Base-by-base conservation (phyloP, 2,113 vertebrate species). In the Gallinago jamesoni region DNA sequence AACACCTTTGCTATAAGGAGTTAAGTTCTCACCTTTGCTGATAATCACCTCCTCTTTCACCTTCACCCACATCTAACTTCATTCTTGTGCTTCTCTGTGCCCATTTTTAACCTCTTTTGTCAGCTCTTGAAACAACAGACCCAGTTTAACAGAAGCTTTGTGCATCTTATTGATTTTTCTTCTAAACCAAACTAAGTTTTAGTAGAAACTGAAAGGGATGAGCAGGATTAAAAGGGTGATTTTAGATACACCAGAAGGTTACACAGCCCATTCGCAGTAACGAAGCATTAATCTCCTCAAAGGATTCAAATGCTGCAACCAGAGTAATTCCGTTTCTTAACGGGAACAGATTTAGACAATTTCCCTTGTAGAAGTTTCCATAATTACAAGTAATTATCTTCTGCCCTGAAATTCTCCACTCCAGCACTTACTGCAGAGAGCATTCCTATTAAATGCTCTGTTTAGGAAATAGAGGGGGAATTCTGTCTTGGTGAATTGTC, bases 371-470 rank as follows among this genome's bases (percentile, higher is more conserved):
- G 91, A 98, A 97, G 96, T 97, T 96, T 96, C 95, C 89, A 91
- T 96, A 97, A 97, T 97, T 97, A 96, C 95, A 98, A 97, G 96
- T 93, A 97, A 98, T 98, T 98, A 97, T 96, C 94, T 94, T 93
- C 91, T 96, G 84, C 92, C 97, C 92, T 95, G 72, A 97, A 98
- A 97, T 93, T 96, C 96, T 96, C 89, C 90, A 94, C 79, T 84
- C 90, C 39, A 86, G 96, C 96, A 97, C 68, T 96, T 95, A 89
- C 67, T 92, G 72, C 87, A 97, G 94, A 96, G 94, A 97, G 56
- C 56, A 90, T 84, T 94, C 79, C 94, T 74, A 95, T 75, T 86
- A 78, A 96, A 95, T 69, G 89, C 73, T 96, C 96, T 95, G 78
- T 96, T 96, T 96, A 93, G 53, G 94, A 97, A 97, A 97, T 45